phyloP scores from a whole-genome alignment of 2,888 invertebrate species.

The Cheiracanthium punctorium region DNA sequence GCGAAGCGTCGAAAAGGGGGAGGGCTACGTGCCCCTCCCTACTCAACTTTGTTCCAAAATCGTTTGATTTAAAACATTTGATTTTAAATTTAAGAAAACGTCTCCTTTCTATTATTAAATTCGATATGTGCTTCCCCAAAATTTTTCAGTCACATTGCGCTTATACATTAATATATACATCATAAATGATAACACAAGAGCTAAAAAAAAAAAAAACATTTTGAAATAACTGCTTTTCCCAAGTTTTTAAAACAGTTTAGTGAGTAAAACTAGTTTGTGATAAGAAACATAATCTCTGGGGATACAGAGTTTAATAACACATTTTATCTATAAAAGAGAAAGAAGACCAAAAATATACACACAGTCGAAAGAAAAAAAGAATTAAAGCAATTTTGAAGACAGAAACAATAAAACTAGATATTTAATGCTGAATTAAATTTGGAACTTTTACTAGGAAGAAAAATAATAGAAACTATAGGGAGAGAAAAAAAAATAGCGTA shows the following conservation, averaged over 20 bases:
- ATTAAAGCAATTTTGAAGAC: slow-evolving; percentile 15
- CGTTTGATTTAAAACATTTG: no score
- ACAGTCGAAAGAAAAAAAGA: neutral
- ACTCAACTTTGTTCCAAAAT: no score
- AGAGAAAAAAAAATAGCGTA: neutral
- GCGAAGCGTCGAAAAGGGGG: no score
- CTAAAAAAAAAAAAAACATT: no score
- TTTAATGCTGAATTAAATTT: slow-evolving; percentile 10
- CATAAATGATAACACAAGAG: no score
- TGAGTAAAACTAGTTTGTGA: neutral
- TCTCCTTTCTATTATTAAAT: no score
- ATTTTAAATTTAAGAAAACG: no score
- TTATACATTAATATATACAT: no score
- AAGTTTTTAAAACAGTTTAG: slow-evolving; percentile 2
- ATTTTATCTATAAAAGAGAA: slow-evolving; percentile 11
- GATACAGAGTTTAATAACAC: slow-evolving; percentile 7
- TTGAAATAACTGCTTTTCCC: neutral
- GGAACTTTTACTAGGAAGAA: slow-evolving; percentile 6
- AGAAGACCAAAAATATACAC: neutral
- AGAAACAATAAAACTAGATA: slow-evolving; percentile 5
- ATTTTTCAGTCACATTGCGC: no score
- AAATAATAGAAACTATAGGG: neutral
- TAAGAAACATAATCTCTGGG: slow-evolving; percentile 7
- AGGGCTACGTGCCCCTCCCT: no score
- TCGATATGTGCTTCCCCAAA: no score